phyloP scores from a whole-genome alignment of 2,797 vertebrate genomes.

The Cirrhinus molitorella region DNA sequence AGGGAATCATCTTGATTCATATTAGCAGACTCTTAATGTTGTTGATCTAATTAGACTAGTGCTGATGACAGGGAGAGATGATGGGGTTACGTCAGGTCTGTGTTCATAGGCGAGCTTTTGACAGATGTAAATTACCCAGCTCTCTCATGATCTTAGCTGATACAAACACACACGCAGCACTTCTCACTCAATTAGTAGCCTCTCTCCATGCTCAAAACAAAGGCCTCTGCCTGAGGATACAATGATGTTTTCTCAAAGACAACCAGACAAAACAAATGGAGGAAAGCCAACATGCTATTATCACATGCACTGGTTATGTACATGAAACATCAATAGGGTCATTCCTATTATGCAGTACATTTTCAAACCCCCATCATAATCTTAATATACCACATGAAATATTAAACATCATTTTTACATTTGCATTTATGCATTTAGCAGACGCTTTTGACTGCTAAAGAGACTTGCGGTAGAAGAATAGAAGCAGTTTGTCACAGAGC shows the following conservation, averaged over 20 bases:
- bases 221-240: constrained; percentile 23
- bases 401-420: neutral
- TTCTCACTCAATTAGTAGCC: constrained; percentile 44
- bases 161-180: constrained; percentile 41
- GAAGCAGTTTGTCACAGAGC: constrained; percentile 1
- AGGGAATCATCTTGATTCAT: constrained; percentile 67
- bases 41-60: constrained; percentile 60
- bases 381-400: neutral
- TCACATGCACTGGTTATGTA: neutral
- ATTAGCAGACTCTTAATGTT: constrained; percentile 61
- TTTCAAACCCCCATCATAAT: neutral
- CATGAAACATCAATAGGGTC: constrained; percentile 13
- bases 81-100: constrained; percentile 54
- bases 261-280: constrained; percentile 30
- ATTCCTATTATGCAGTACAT: neutral
- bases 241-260: constrained; percentile 36
- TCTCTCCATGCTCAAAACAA: constrained; percentile 33
- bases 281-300: constrained; percentile 15
- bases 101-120: constrained; percentile 54
- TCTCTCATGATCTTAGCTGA: constrained; percentile 44
- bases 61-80: constrained; percentile 56
- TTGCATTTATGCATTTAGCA: constrained; percentile 5
- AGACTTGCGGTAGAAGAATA: neutral
- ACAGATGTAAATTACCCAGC: constrained; percentile 60
- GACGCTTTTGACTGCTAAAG: neutral